Percentiles rank a stretch among this genome's conserved stretches.
phyloP scores from a whole-genome alignment of 2,888 invertebrate species.

The Aphodius sticticus region DNA sequence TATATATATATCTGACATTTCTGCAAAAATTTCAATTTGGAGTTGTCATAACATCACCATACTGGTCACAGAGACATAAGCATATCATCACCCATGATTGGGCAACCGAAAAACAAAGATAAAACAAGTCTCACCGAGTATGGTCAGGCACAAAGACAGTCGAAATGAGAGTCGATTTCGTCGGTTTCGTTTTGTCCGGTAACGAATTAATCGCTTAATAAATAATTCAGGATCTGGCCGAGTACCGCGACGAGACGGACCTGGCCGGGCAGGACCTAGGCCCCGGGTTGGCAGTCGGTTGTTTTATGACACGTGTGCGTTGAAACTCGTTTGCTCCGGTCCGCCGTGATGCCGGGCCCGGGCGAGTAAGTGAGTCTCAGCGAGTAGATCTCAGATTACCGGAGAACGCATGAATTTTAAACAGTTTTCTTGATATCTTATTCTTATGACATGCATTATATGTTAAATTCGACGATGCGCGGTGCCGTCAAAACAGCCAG shows the following conservation, averaged over 20 bases:
- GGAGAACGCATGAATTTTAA: conserved; percentile 48
- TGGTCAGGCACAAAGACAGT: too few species aligned
- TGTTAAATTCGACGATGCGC: conserved; percentile 24
- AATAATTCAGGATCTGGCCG: conserved; percentile 29
- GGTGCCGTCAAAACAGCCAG: neutral
- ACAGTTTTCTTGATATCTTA: conserved; percentile 48
- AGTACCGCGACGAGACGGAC: conserved; percentile 23
- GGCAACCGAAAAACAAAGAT: too few species aligned
- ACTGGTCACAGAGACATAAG: too few species aligned
- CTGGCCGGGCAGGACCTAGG: neutral
- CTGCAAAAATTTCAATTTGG: too few species aligned
- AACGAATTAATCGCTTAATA: conserved; percentile 23
- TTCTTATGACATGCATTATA: conserved; percentile 47
- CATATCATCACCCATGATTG: too few species aligned
- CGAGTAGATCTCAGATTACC: conserved; percentile 42
- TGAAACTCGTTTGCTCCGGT: neutral
- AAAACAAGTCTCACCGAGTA: too few species aligned
- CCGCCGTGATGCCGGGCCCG: neutral
- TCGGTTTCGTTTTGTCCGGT: neutral
- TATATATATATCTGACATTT: too few species aligned
- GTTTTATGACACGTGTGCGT: conserved; percentile 39
- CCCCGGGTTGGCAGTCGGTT: conserved; percentile 31
- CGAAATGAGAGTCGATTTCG: too few species aligned
- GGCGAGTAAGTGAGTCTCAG: neutral
- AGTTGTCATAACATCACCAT: too few species aligned